Evolutionary conservation across 2,888 invertebrate species (phyloP), one percentile per base, ranked within the genome.

Genomic region (Troides oblongomaculatus): DNA sequence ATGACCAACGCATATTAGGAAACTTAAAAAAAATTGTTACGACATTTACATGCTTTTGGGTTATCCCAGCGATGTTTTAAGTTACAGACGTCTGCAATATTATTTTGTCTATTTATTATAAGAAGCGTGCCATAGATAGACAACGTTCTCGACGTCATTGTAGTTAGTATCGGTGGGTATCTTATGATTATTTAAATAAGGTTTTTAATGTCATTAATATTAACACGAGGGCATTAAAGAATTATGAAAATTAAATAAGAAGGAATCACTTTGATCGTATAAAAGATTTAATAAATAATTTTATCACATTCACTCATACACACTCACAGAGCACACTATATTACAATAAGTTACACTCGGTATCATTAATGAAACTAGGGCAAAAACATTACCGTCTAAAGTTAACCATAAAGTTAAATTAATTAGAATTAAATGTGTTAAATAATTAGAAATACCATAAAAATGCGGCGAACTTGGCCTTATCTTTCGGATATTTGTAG

Each of bases 231-330:
- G 30, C 30, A 30, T 57, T 18, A 10, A 57, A 57, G 21, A n/a
- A 57, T 23, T 21, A 30, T 23, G 23, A 6, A 57, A 60, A 25
- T 25, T n/a, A 59, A 70, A 71, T 65, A 64, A 66, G 62, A 76
- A 71, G 57, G 66, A 66, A 25, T 7, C 43, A 3, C 7, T 30
- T 72, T 59, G 74, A 62, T 71, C 75, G 72, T 78, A 78, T 74
- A 83, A 84, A 83, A 83, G 80, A 78, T 88, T 87, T 87, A 90
- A 89, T 90, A 90, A 87, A 88, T 89, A 65, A 73, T 73, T 84
- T 78, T 77, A 81, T 84, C 88, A 89, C 90, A 86, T 85, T 84
- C 87, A 88, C 87, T 84, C 83, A 76, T n/a, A 57, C 77, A 72
- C 65, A 58, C 76, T 14, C 75, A 77, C 81, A 83, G 79, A 81